A percentile compares a stretch with the other conserved stretches of the same genome.
These are phyloP conservation scores for Hippocampus barbouri DNA, from an alignment of 2,113 vertebrate genomes.

Conservation along the genomic window DNA sequence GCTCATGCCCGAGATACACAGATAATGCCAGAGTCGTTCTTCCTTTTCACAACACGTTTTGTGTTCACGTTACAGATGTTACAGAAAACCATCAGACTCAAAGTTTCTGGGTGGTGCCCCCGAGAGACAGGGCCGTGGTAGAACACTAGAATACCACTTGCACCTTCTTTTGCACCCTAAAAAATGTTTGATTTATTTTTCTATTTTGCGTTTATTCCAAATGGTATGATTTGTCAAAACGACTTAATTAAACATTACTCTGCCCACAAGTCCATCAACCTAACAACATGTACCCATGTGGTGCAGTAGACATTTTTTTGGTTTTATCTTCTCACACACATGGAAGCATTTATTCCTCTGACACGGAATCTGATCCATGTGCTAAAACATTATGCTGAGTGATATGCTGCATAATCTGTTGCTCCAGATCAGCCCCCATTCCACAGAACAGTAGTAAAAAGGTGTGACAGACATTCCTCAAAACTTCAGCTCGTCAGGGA, in stretches of 20 bases:
- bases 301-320: neutral
- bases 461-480: conserved; percentile 28
- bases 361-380: conserved; percentile 31
- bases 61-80: too few relatives aligned
- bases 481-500: conserved; percentile 12
- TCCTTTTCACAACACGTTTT: too few relatives aligned
- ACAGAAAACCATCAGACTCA: too few relatives aligned
- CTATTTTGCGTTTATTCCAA: too few relatives aligned
- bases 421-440: conserved; percentile 19
- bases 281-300: neutral
- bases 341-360: conserved; percentile 11
- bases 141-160: too few relatives aligned
- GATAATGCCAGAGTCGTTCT: too few relatives aligned
- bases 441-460: conserved; percentile 47
- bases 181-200: too few relatives aligned
- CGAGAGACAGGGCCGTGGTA: too few relatives aligned
- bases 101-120: too few relatives aligned
- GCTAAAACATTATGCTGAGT: conserved; percentile 23
- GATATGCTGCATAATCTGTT: conserved; percentile 20
- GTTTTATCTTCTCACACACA: conserved; percentile 5
- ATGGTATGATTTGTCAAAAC: too few relatives aligned
- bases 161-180: too few relatives aligned
- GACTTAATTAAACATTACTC: neutral
- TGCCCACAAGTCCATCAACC: neutral
- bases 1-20: too few relatives aligned